Conservation (phyloP, 2,888 invertebrate species). For the Hydroisotoma schaefferi region DNA sequence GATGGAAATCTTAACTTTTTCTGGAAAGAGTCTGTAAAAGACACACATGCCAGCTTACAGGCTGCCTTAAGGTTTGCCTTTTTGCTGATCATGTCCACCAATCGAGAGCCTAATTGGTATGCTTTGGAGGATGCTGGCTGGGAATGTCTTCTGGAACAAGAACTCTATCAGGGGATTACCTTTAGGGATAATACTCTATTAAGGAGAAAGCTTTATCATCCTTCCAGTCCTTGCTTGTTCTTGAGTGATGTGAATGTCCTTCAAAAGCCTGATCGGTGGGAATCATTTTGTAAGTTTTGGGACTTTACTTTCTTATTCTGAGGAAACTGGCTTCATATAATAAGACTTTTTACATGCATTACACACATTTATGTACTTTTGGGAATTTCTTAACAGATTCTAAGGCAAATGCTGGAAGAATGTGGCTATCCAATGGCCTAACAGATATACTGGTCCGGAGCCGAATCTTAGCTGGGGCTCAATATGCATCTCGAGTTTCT, state of each 20-base stretch:
- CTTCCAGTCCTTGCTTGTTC: background rate
- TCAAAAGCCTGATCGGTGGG: no score
- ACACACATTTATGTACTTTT: no score
- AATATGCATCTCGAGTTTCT: background rate
- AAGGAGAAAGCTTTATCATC: background rate
- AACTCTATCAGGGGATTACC: conserved; percentile 11
- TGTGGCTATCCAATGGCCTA: background rate
- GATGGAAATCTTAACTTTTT: conserved; percentile 27
- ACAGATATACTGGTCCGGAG: background rate
- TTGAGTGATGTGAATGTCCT: no score
- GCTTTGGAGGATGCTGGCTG: conserved; percentile 20
- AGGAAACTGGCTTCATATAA: background rate
- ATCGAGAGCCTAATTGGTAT: conserved; percentile 21
- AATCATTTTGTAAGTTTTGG: background rate
- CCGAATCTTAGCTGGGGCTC: background rate
- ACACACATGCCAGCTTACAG: background rate
- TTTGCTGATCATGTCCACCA: conserved; percentile 14
- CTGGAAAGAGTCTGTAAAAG: conserved; percentile 25
- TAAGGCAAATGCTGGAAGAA: background rate
- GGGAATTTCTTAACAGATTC: background rate
- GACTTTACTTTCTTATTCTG: background rate
- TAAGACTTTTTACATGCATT: background rate
- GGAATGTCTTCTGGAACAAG: conserved; percentile 12
- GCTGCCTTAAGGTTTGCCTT: conserved; percentile 17
- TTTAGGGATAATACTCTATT: background rate